Evolutionary conservation across 2,113 vertebrate genomes (phyloP).

Genomic region (Amphiprion percula): DNA sequence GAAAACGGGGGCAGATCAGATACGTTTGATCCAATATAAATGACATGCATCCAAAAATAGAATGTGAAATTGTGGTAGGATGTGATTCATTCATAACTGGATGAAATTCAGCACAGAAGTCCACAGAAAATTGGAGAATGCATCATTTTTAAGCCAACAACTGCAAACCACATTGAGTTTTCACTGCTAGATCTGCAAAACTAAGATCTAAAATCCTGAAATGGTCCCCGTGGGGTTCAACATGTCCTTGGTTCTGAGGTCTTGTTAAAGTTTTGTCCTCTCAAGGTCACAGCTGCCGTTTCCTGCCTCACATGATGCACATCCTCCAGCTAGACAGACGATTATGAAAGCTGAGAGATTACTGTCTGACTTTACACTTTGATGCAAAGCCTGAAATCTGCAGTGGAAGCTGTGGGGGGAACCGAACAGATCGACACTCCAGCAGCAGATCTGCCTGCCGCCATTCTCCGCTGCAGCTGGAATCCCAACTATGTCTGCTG

Average conservation of each 20-base stretch:
- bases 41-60: neutral
- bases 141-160: neutral
- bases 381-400: neutral
- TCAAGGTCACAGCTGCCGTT: slow-evolving; percentile 71
- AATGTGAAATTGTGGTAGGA: neutral
- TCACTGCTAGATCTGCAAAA: neutral
- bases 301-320: slow-evolving; percentile 51
- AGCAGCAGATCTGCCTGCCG: slow-evolving; percentile 39
- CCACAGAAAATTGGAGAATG: neutral
- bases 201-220: neutral
- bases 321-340: slow-evolving; percentile 25
- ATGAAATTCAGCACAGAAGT: neutral
- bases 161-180: neutral
- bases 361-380: slow-evolving; percentile 3
- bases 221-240: neutral
- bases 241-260: slow-evolving; percentile 23
- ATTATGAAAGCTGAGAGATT: slow-evolving; percentile 22
- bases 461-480: slow-evolving; percentile 56
- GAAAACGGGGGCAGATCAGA: neutral
- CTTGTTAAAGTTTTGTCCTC: slow-evolving; percentile 58
- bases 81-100: neutral
- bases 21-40: slow-evolving; percentile 12
- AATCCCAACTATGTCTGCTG: slow-evolving; percentile 72
- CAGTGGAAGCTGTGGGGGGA: slow-evolving; percentile 29
- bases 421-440: slow-evolving; percentile 22